Percentiles rank a stretch among this genome's conserved stretches.
These are phyloP conservation scores for Brachynemurus nebulosus DNA, from an alignment of 2,888 invertebrate species.

Conservation along the genomic window DNA sequence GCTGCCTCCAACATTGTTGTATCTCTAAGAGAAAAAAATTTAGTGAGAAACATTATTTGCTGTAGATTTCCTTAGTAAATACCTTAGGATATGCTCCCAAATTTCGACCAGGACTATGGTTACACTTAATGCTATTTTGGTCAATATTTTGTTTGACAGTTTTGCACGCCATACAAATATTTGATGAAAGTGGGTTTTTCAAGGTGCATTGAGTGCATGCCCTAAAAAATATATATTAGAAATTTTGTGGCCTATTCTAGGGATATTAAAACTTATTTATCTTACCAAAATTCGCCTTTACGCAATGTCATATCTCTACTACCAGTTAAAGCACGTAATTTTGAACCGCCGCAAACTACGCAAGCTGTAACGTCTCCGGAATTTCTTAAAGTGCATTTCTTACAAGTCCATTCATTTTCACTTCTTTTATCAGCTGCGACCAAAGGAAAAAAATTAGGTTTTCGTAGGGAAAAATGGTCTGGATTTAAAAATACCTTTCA, in stretches of 20 bases:
- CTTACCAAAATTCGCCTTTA: slow-evolving; percentile 55
- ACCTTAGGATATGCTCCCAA: slow-evolving; percentile 27
- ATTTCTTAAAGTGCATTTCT: slow-evolving; percentile 78
- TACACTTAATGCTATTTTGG: slow-evolving; percentile 22
- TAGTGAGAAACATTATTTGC: neutral
- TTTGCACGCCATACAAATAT: slow-evolving; percentile 63
- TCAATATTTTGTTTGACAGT: slow-evolving; percentile 36
- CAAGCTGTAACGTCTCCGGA: slow-evolving; percentile 55
- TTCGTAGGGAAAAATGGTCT: neutral
- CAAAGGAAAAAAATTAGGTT: slow-evolving; percentile 6
- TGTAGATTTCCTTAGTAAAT: neutral
- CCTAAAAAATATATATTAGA: slow-evolving; percentile 25
- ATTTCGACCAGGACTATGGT: slow-evolving; percentile 12
- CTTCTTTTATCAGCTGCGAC: too few species aligned
- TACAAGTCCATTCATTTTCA: slow-evolving; percentile 63
- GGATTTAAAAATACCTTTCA: slow-evolving; percentile 36
- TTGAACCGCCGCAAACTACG: slow-evolving; percentile 77
- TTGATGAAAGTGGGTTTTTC: slow-evolving; percentile 57
- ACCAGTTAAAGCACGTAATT: slow-evolving; percentile 50
- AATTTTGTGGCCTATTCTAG: neutral
- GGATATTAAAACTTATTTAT: neutral
- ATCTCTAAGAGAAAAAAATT: neutral
- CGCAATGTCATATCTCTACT: slow-evolving; percentile 53
- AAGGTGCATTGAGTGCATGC: slow-evolving; percentile 70
- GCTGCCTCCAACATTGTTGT: too few species aligned